Evolutionary conservation across 2,888 invertebrate species (phyloP).

Genomic region (Caenorhabditis sp.): DNA sequence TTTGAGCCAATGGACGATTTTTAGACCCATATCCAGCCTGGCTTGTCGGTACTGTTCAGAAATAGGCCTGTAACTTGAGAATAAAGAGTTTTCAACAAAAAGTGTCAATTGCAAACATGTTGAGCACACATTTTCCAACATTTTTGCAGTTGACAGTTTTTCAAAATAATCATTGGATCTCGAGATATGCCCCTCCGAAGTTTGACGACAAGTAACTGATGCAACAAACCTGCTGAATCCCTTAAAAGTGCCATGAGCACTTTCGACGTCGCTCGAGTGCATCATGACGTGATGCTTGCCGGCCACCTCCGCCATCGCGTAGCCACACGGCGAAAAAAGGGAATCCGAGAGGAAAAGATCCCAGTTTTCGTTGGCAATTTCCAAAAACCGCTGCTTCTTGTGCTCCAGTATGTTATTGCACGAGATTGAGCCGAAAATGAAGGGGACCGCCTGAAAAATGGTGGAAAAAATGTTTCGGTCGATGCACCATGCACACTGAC

Average conservation of each 20-base stretch:
- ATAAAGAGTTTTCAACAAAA: too few relatives aligned
- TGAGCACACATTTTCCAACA: too few relatives aligned
- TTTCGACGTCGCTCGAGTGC: conserved; percentile 58
- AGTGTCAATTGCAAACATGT: too few relatives aligned
- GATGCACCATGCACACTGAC: not conserved
- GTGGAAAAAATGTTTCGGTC: not conserved
- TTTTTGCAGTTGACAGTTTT: too few relatives aligned
- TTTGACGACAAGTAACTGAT: not conserved
- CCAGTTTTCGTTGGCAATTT: conserved; percentile 54
- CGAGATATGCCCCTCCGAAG: not conserved
- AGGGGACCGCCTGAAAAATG: conserved; percentile 38
- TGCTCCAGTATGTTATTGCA: conserved; percentile 32
- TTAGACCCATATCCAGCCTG: too few relatives aligned
- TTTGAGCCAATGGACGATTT: too few relatives aligned
- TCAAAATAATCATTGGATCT: too few relatives aligned
- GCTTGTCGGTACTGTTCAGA: too few relatives aligned
- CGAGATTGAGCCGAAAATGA: conserved; percentile 43
- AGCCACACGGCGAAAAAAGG: conserved; percentile 49
- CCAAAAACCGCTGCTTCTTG: conserved; percentile 7
- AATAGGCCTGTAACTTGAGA: too few relatives aligned
- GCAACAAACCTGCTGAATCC: conserved; percentile 31
- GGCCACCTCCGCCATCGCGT: conserved; percentile 43
- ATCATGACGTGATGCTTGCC: conserved; percentile 53
- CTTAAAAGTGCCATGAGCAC: conserved; percentile 53
- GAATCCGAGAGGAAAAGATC: conserved; percentile 49